A percentile compares a stretch with the other conserved stretches of the same genome.
Conservation (phyloP, 2,888 invertebrate genomes). For the Dicranocentrus wangi region DNA sequence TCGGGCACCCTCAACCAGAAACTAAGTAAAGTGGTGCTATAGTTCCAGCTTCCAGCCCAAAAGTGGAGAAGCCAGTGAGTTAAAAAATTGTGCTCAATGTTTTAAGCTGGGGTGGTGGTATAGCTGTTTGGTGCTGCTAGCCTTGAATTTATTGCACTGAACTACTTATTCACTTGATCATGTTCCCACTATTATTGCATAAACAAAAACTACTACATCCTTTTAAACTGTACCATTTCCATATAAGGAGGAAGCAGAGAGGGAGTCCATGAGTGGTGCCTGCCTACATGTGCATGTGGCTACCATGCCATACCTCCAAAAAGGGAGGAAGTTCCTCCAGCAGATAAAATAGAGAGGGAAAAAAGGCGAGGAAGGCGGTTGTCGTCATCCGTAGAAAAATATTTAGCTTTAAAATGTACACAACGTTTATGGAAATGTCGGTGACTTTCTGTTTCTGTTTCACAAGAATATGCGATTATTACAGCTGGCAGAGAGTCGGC, state of each 20-base stretch:
- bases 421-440: constrained; percentile 66
- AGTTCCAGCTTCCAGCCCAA: background rate
- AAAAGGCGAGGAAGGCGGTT: constrained; percentile 40
- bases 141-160: constrained; percentile 65
- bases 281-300: background rate
- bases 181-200: constrained; percentile 32
- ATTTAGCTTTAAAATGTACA: constrained; percentile 65
- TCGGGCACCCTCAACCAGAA: constrained; percentile 8
- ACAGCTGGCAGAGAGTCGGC: constrained; percentile 56
- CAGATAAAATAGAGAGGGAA: constrained; percentile 6
- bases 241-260: background rate
- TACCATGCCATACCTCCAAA: constrained; percentile 20
- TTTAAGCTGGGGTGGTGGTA: background rate
- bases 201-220: constrained; percentile 17
- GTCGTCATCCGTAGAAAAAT: constrained; percentile 55
- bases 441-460: constrained; percentile 52
- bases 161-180: constrained; percentile 61
- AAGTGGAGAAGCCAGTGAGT: constrained; percentile 4
- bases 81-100: constrained; percentile 22
- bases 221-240: background rate
- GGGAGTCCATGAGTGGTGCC: too few species aligned
- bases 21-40: constrained; percentile 24
- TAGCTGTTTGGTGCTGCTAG: constrained; percentile 41
- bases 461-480: constrained; percentile 33
- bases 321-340: constrained; percentile 30